Evolutionary conservation across 2,797 vertebrate species (phyloP).

Genomic region (Syngnathus acus): DNA sequence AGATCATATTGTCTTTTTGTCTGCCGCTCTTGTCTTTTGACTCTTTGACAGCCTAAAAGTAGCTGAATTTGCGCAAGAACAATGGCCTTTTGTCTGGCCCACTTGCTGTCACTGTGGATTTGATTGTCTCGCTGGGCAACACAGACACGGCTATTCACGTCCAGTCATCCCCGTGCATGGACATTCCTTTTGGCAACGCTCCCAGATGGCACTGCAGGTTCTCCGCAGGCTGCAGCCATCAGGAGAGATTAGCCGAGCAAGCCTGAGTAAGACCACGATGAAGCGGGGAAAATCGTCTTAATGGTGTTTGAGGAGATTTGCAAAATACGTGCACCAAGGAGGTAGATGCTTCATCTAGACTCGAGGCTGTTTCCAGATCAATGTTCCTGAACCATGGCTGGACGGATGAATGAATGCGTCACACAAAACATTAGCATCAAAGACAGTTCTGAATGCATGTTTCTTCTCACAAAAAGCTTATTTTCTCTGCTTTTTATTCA

Average conservation of each 20-base stretch:
- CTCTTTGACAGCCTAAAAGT: slow-evolving; percentile 50
- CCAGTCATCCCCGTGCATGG: slow-evolving; percentile 43
- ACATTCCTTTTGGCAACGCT: slow-evolving; percentile 56
- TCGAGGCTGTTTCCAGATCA: background rate
- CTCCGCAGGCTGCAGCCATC: slow-evolving; percentile 17
- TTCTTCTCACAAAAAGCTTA: no score
- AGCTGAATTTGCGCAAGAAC: slow-evolving; percentile 49
- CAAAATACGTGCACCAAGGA: background rate
- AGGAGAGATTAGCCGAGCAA: slow-evolving; percentile 9
- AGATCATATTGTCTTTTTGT: slow-evolving; percentile 41
- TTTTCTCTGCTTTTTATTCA: background rate
- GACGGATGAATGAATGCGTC: no score
- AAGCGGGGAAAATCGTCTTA: slow-evolving; percentile 4
- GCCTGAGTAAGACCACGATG: background rate
- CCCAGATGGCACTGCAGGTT: slow-evolving; percentile 55
- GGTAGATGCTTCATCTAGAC: background rate
- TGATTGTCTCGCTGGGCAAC: slow-evolving; percentile 60
- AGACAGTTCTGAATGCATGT: no score
- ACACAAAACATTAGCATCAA: no score
- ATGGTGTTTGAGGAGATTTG: background rate
- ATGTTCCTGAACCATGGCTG: background rate
- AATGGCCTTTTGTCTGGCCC: slow-evolving; percentile 59
- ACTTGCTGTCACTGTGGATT: slow-evolving; percentile 62
- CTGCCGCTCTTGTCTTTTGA: slow-evolving; percentile 43
- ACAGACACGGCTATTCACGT: slow-evolving; percentile 36